Evolutionary conservation across 37 sponge, comb jelly and placozoan genomes (phyloP).

Genomic region (Crambe crambe): DNA sequence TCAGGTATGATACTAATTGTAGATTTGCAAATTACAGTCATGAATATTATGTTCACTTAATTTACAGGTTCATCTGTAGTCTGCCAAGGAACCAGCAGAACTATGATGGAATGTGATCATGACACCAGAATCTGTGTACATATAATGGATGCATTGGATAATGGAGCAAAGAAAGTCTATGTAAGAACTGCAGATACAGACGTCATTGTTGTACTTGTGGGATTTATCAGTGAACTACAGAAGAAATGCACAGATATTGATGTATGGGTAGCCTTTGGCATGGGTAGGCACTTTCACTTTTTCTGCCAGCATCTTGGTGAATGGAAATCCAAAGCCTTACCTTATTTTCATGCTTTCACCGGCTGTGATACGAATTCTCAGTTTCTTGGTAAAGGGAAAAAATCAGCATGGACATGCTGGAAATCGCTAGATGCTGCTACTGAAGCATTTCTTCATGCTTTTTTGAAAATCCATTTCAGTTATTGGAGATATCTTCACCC

Average conservation of each 20-base stretch:
- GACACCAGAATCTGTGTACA: constrained; percentile 8
- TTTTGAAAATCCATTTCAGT: too few relatives aligned
- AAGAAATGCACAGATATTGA: neutral
- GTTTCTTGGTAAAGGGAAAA: constrained; percentile 4
- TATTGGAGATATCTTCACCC: too few relatives aligned
- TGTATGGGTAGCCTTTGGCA: constrained; percentile 5
- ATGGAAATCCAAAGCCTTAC: neutral
- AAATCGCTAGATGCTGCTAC: neutral
- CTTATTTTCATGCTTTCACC: neutral
- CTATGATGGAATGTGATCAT: constrained; percentile 8
- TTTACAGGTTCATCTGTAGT: neutral
- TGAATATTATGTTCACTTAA: too few relatives aligned
- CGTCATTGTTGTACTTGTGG: neutral
- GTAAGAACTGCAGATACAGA: constrained; percentile 19
- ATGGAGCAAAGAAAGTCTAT: neutral
- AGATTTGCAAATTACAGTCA: too few relatives aligned
- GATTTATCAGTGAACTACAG: neutral
- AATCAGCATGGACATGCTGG: neutral
- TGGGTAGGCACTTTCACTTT: neutral
- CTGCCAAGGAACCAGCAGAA: neutral
- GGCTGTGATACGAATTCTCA: neutral
- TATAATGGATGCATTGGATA: constrained; percentile 7
- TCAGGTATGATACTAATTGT: neutral
- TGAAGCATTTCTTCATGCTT: constrained; percentile 1
- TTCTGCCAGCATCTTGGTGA: neutral